Percentiles rank a stretch among this genome's conserved stretches.
These are phyloP conservation scores for Rhinolophus ferrumequinum DNA, from an alignment of 2,113 vertebrate genomes.

Conservation along the genomic window DNA sequence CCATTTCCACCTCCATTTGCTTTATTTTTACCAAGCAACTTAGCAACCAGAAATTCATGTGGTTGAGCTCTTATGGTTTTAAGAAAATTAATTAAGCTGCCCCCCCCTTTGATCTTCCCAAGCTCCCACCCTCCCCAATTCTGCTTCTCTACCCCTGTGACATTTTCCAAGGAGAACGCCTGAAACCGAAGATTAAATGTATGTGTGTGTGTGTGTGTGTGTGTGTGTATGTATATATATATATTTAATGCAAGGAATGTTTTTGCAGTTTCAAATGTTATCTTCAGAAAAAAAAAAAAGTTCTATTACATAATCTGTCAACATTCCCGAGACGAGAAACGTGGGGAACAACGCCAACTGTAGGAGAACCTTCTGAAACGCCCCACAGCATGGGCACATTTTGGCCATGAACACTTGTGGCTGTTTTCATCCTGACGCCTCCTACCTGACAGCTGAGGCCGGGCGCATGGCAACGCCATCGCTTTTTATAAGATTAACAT, in stretches of 20 bases:
- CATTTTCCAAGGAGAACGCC: background rate
- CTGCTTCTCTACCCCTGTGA: background rate
- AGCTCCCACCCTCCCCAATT: background rate
- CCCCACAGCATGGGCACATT: background rate
- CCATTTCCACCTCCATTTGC: background rate
- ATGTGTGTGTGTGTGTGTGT: no score
- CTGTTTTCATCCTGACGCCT: background rate
- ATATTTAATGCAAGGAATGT: background rate
- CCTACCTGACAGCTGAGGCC: background rate
- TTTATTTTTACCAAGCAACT: background rate
- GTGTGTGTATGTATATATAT: no score
- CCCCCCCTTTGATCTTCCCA: background rate
- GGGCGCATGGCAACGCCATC: background rate
- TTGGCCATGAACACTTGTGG: background rate
- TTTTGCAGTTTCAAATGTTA: conserved; percentile 63
- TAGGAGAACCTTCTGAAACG: background rate
- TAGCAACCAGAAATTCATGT: background rate
- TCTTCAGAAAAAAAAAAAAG: conserved; percentile 9
- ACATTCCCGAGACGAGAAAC: background rate
- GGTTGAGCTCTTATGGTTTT: background rate
- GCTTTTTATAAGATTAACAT: background rate
- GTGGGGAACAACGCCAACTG: background rate
- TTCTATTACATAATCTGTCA: conserved; percentile 63
- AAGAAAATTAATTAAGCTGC: background rate
- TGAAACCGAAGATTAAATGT: background rate